A percentile compares a stretch with the other conserved stretches of the same genome.
Conservation (phyloP, 2,888 invertebrate genomes). For the Epirrhoe alternata region DNA sequence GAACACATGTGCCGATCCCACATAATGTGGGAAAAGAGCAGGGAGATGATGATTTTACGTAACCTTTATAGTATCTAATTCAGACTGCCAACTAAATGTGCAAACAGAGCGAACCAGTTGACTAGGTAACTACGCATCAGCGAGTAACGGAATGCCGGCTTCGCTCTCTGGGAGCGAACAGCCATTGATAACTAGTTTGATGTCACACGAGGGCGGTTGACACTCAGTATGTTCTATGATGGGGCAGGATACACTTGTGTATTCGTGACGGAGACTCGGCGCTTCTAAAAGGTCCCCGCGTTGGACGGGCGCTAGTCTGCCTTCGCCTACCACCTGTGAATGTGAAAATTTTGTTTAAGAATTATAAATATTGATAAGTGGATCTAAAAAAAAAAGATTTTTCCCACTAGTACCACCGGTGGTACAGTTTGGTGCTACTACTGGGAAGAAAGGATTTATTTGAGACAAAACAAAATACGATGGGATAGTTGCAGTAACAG, state of each 20-base stretch:
- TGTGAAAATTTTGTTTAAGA: not conserved
- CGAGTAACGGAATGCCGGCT: conserved; percentile 73
- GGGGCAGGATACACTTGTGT: conserved; percentile 89
- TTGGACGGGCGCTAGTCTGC: conserved; percentile 80
- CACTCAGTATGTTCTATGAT: conserved; percentile 86
- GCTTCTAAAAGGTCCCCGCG: conserved; percentile 79
- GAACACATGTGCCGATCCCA: no score
- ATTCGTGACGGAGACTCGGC: conserved; percentile 77
- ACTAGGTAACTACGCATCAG: conserved; percentile 60
- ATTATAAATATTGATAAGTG: not conserved
- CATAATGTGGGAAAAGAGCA: no score
- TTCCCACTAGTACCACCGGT: no score
- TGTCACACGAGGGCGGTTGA: conserved; percentile 37
- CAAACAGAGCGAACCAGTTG: conserved; percentile 29
- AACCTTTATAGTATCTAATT: no score
- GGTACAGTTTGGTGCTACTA: no score
- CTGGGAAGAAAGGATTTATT: no score
- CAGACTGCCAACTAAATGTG: conserved; percentile 6
- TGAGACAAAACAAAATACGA: no score
- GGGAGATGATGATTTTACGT: no score
- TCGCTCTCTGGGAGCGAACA: conserved; percentile 65
- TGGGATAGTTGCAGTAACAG: no score
- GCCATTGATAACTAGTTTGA: conserved; percentile 63
- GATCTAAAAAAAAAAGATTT: no score
- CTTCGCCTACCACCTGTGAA: conserved; percentile 85